Base-by-base conservation (phyloP, 2,797 vertebrate species). In the Erethizon dorsatum region DNA sequence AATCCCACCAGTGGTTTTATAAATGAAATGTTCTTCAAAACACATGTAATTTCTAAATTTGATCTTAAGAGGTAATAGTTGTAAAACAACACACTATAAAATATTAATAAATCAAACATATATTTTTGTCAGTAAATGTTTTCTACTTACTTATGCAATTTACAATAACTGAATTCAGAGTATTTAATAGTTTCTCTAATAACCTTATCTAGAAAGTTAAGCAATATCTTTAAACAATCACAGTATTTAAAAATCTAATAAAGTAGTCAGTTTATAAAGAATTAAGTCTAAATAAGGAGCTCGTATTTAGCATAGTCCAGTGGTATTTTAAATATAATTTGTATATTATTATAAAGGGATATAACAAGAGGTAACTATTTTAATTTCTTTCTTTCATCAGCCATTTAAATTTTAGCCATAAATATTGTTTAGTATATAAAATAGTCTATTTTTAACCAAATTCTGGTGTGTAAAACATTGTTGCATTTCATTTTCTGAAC, bases 131-230 rank as follows among this genome's bases (percentile, higher is more conserved):
- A 78, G 28, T 31, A 78, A 78, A 45, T 33, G 2, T 52, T 78
- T 78, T 78, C 26, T 88, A 28, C 13, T 94, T 88, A 90, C 52
- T 83, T 84, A 59, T 45, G 2, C 18, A 75, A 45, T 69, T 90
- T 59, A 84, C 77, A 87, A 26, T 67, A 88, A n/a, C 45, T 45
- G 28, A 91, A 57, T 79, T 71, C 71, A 73, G 14, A 37, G 13
- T 78, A 63, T 90, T 59, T 52, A 63, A 83, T 61, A 86, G 67
- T 54, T 73, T 85, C 1, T 37, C 26, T 80, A 83, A 59, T 47
- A 65, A 47, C 37, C 88, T 83, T 54, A 69, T 22, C 11, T 73
- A 88, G 22, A 96, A 75, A 80, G 17, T 61, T 87, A 92, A 67
- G 45, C 33, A 82, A 65, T 17, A 69, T 47, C 57, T 71, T 91